Evolutionary conservation across 2,797 vertebrate genomes (phyloP), one percentile per base, ranked within the genome.

Genomic region (Bradypodion pumilum): DNA sequence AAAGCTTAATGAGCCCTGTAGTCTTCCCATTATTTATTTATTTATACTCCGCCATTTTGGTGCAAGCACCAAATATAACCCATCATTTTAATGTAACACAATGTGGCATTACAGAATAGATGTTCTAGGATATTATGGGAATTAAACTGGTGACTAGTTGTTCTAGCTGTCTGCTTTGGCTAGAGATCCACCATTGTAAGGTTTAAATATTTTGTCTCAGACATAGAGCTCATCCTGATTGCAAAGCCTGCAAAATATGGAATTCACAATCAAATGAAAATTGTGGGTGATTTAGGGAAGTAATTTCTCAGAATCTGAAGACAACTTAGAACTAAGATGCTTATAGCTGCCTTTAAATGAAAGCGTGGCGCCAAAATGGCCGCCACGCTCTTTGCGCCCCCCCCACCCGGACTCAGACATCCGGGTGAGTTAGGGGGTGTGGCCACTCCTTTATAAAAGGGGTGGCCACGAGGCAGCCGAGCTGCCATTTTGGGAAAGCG

Each of bases 251-350:
- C 23, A 82, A 82, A 86, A 21, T 60, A 32, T 62, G 82, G 19
- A 42, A 83, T 87, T 8, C 35, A 85, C 32, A 9, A 65, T 23
- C 12, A 73, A 59, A 80, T n/a, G 81, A 85, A 83, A 70, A 4
- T 68, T 3, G 8, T 84, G 37, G n/a, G 21, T 32, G 37, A 88
- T 87, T 86, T 86, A 81, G 27, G 89, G 65, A 90, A 93, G 90
- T 85, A 23, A 85, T 9, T 79, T 84, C 91, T 15, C n/a, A 79
- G 84, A 72, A 91, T 88, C 85, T 85, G 81, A 69, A 92, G 80
- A 56, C 74, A 72, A 80, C 86, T 80, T 89, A 91, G 95, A 94
- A 84, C 78, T 68, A 77, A 92, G 27, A 56, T 87, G 27, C 19
- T 80, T 32, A 93, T 72, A 86, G 27, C 74, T 91, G 75, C 75